These are phyloP conservation scores for Lithobius niger DNA, from an alignment of 1,140 invertebrate genomes.

Conservation along the genomic window DNA sequence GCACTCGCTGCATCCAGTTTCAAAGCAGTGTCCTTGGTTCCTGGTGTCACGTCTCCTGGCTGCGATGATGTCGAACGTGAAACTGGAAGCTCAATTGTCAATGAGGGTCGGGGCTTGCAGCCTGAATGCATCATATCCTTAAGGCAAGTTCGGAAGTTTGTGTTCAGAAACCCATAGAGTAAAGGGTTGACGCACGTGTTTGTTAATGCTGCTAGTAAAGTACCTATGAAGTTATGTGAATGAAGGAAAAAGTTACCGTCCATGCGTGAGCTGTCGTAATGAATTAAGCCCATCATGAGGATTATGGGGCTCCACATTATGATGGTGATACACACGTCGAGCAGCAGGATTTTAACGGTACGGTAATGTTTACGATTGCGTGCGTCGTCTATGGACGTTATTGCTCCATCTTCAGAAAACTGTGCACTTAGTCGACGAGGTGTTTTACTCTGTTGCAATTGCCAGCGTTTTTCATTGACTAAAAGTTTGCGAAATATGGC, in stretches of 20 bases:
- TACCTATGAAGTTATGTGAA: neutral
- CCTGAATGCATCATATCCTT: neutral
- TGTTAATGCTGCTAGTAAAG: neutral
- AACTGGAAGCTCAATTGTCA: no score
- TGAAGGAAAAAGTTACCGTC: neutral
- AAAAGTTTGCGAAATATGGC: neutral
- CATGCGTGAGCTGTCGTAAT: conserved; percentile 4
- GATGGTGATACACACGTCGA: neutral
- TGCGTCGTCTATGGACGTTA: neutral
- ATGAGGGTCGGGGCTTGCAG: no score
- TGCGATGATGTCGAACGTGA: no score
- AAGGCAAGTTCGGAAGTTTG: neutral
- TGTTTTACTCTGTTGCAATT: neutral
- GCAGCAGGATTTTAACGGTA: conserved; percentile 1
- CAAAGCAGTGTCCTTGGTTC: no score
- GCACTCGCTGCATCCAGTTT: no score
- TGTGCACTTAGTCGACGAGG: neutral
- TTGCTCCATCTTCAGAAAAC: neutral
- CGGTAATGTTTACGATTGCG: conserved; percentile 1
- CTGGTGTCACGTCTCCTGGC: no score
- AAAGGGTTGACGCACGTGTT: conserved; percentile 1
- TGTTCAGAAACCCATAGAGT: conserved; percentile 2
- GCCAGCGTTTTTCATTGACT: neutral
- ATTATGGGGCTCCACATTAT: conserved; percentile 4
- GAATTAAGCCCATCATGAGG: conserved; percentile 2